Base-by-base conservation (phyloP, 2,797 vertebrate species). In the Sebastes steindachneri region DNA sequence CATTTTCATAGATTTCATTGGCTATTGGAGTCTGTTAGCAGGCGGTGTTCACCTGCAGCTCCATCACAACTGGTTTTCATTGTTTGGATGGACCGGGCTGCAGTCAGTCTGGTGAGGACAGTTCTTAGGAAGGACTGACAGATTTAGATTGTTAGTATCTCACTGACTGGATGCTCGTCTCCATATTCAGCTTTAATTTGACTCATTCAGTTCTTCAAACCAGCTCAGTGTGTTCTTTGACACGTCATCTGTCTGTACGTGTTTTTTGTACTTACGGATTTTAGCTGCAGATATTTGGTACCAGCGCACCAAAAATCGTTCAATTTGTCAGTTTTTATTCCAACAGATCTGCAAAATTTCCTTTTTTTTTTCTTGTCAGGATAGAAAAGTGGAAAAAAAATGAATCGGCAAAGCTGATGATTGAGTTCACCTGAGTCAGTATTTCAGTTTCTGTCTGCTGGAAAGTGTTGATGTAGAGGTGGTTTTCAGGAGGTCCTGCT, bases 401-500 rank as follows among this genome's bases (percentile, higher is more conserved):
- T 2, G 0, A 57, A 26, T 37, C 17, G 15, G 51, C 8, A 23
- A 54, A 21, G 11, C 28, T 19, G 67, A 11, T 51, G n/a, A 28
- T 37, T 10, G 3, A 0, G 12, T 17, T 79, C 8, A 25, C 45
- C 48, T 67, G 21, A 12, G 12, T 62, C 65, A 10, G 14, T 15
- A n/a, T 33, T 12, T 7, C 5, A n/a, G 28, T 62, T 45, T 45
- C 37, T 51, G 63, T 41, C 83, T 77, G 74, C 19, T 87, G 87
- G 85, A 21, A 74, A 79, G 86, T 23, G 45, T 75, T 77, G 12
- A 2, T 28, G 0, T 12, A 0, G 6, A n/a, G 62, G 65, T 6
- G 33, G 51, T 65, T 65, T 71, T 75, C 37, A 45, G 76, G 84
- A 86, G 68, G 75, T 68, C 33, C 70, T 26, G 14, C 59, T 84